Base-by-base conservation (phyloP, 2,888 invertebrate genomes). In the Trisateles emortualis region DNA sequence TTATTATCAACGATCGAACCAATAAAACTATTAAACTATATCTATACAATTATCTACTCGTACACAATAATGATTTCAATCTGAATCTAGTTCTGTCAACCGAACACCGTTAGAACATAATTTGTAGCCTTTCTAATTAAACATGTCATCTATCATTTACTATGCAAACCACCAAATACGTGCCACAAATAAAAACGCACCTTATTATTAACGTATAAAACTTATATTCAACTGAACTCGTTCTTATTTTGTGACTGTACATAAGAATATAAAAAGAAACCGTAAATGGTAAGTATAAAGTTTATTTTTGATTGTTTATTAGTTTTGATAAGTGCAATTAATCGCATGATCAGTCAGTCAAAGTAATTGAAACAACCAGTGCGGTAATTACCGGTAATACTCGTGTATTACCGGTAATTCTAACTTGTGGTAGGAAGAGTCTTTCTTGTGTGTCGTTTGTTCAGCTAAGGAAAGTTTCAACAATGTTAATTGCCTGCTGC, bases 111-210 rank as follows among this genome's bases (percentile, higher is more conserved):
- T 73, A 53, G 52, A 35, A 56, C 53, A 58, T 64, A 72, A 73
- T 70, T n/a, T 64, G 64, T 59, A 47, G 53, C 54, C 46, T 73
- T 70, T 67, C 68, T 60, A 63, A 70, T 63, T 71, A 56, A 67
- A 52, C 53, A 70, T 69, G 51, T 49, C 44, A 69, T 67, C 58
- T 32, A 49, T 60, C 63, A 73, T 66, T 35, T 56, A 54, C 38
- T 56, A 42, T 49, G 47, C 58, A 54, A 60, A 60, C 46, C 40
- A 49, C 52, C 30, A 42, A 35, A 46, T 26, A 41, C 4, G n/a
- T 8, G 0, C 17, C 14, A 1, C 41, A 29, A 32, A 11, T 14
- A 26, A 59, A 58, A 54, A 10, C 8, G 8, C 30, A 43, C 64
- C 32, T 19, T 60, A 56, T n/a, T 8, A 1, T 9, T 29, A n/a